These are phyloP conservation scores for Asteroscopus sphinx DNA, from an alignment of 2,888 invertebrate genomes.

Conservation along the genomic window DNA sequence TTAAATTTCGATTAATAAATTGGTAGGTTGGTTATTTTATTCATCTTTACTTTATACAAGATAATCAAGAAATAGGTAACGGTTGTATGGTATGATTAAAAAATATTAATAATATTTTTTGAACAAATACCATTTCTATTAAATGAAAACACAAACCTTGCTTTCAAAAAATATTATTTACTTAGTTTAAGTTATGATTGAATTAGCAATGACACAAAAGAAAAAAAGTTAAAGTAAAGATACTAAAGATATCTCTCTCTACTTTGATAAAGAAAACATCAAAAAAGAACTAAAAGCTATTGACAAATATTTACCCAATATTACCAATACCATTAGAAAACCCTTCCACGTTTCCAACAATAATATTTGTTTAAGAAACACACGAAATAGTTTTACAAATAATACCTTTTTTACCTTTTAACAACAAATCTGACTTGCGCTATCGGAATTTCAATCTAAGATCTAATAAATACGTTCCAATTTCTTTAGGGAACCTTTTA, in stretches of 20 bases:
- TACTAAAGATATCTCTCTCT: no score
- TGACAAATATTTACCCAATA: slow-evolving; percentile 30
- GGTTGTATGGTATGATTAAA: no score
- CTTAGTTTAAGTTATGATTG: no score
- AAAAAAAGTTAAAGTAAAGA: slow-evolving; percentile 4
- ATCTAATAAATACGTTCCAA: slow-evolving; percentile 39
- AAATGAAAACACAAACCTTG: no score
- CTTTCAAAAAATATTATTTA: no score
- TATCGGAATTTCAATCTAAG: slow-evolving; percentile 47
- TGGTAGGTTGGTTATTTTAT: no score
- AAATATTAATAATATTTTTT: no score
- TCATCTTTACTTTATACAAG: no score
- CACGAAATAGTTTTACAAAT: slow-evolving; percentile 43
- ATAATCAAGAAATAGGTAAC: no score
- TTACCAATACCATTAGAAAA: slow-evolving; percentile 42
- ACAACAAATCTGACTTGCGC: slow-evolving; percentile 14
- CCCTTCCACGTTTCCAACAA: slow-evolving; percentile 28
- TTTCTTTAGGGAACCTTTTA: slow-evolving; percentile 9
- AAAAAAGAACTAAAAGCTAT: slow-evolving; percentile 32
- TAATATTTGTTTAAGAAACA: slow-evolving; percentile 45
- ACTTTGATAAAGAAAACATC: slow-evolving; percentile 27
- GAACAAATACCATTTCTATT: no score
- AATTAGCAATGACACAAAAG: background rate
- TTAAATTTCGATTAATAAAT: no score
- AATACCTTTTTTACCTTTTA: slow-evolving; percentile 40